Conservation (phyloP, 2,113 vertebrate genomes). For the Dendropsophus ebraccatus region DNA sequence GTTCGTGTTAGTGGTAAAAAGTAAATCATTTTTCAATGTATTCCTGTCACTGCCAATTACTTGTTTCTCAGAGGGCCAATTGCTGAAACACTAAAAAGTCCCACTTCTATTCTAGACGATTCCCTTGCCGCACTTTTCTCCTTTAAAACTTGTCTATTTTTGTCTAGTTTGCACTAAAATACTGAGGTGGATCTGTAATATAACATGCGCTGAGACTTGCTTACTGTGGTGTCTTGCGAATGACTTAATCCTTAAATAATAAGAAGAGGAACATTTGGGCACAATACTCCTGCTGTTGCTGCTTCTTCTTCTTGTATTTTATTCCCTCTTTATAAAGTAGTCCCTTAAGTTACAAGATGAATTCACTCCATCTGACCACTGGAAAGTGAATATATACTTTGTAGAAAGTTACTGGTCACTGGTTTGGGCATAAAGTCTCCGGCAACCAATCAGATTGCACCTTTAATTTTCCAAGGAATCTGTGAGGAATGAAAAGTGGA, state of each 20-base stretch:
- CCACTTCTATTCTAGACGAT: slow-evolving; percentile 18
- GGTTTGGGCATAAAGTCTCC: too few species aligned
- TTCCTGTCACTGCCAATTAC: slow-evolving; percentile 29
- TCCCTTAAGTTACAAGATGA: too few species aligned
- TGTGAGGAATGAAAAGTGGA: too few species aligned
- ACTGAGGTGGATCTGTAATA: neutral
- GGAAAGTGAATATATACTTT: too few species aligned
- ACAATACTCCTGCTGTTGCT: neutral
- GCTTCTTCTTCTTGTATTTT: neutral
- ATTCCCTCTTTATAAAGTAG: neutral
- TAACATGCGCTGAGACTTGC: slow-evolving; percentile 30
- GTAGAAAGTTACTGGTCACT: too few species aligned
- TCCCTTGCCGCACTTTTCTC: slow-evolving; percentile 19
- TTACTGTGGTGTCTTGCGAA: slow-evolving; percentile 5
- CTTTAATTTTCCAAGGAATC: too few species aligned
- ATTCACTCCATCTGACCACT: too few species aligned
- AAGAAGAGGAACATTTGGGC: neutral
- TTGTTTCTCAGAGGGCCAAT: slow-evolving; percentile 15
- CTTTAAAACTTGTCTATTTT: slow-evolving; percentile 32
- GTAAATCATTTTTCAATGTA: slow-evolving; percentile 34
- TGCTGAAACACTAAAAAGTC: slow-evolving; percentile 25
- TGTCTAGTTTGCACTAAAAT: slow-evolving; percentile 43
- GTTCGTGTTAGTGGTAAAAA: slow-evolving; percentile 13
- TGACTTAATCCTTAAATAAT: slow-evolving; percentile 23
- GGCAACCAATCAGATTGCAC: too few species aligned